These are phyloP conservation scores for Aspidoscelis tigris DNA, from an alignment of 2,113 vertebrate genomes.

Conservation along the genomic window DNA sequence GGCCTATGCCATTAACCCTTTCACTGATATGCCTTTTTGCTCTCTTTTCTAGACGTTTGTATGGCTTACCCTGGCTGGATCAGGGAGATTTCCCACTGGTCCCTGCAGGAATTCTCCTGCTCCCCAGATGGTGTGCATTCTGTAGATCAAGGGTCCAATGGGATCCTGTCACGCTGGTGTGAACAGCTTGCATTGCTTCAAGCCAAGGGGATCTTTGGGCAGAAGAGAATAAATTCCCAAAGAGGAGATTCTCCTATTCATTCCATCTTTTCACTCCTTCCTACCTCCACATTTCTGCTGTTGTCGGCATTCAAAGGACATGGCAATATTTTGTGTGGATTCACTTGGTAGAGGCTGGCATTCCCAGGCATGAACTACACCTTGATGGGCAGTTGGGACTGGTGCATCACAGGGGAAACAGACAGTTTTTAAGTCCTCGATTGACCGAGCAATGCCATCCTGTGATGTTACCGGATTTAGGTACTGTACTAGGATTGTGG, in stretches of 20 bases:
- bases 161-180: constrained; percentile 31
- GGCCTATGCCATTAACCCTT: background rate
- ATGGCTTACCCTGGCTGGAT: constrained; percentile 54
- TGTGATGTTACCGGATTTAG: background rate
- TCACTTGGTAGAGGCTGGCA: background rate
- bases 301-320: constrained; percentile 6
- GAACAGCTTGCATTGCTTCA: constrained; percentile 29
- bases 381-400: background rate
- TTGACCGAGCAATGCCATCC: too few relatives aligned
- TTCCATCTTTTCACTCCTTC: background rate
- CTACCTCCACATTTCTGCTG: background rate
- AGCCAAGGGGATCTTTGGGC: constrained; percentile 29
- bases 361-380: too few relatives aligned
- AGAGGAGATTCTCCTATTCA: background rate
- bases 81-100: constrained; percentile 41
- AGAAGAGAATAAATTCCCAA: background rate
- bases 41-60: constrained; percentile 63
- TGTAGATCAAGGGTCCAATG: constrained; percentile 62
- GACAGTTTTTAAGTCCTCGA: background rate
- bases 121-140: constrained; percentile 43
- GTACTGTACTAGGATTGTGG: background rate
- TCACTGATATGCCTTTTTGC: background rate
- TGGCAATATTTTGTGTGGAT: background rate
- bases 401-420: accelerated
- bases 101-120: constrained; percentile 34